Base-by-base conservation (phyloP, 2,888 invertebrate genomes). In the Neria commutata region DNA sequence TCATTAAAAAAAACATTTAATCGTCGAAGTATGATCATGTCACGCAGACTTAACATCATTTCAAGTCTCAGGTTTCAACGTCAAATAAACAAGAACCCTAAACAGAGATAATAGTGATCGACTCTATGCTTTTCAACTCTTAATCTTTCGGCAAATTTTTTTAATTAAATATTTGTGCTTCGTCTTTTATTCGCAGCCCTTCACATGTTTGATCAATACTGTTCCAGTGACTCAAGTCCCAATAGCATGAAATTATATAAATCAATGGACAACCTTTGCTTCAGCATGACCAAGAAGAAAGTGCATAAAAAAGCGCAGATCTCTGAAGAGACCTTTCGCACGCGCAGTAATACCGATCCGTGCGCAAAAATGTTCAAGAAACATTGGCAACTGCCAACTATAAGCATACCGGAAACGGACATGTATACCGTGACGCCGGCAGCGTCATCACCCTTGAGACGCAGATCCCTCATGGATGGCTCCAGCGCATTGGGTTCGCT, bases 321-420 rank as follows among this genome's bases (percentile, higher is more conserved):
- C 3, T 66, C 60, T 24, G 74, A 75, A 23, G 51, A 62, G 2
- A 42, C 67, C 16, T 67, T 69, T 57, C 69, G 75, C 2, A 65
- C 69, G 49, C 74, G 75, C 34, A 70, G 70, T 60, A 66, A 74
- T 54, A 75, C 75, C 1, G 75, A 74, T 62, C 74, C 74, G 5
- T 61, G 52, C 10, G n/a, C 10, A 16, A 53, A 53, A 25, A 25
- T 34, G 21, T 8, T 46, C 34, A 21, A 45, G 42, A 17, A 24
- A 11, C 3, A n/a, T 1, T 23, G 63, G 11, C 54, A 16, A 1
- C 60, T 69, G 53, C 68, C 68, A 5, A 61, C 64, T 19, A 48
- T 69, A 17, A 56, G 53, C 29, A 57, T 64, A 50, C 64, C 64
- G 8, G 47, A 58, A 33, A 37, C 37, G 25, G 47, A 53, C 46